These are phyloP conservation scores for Gnathonemus echidnorhynchus DNA, from an alignment of 2,113 vertebrate species.

Conservation along the genomic window DNA sequence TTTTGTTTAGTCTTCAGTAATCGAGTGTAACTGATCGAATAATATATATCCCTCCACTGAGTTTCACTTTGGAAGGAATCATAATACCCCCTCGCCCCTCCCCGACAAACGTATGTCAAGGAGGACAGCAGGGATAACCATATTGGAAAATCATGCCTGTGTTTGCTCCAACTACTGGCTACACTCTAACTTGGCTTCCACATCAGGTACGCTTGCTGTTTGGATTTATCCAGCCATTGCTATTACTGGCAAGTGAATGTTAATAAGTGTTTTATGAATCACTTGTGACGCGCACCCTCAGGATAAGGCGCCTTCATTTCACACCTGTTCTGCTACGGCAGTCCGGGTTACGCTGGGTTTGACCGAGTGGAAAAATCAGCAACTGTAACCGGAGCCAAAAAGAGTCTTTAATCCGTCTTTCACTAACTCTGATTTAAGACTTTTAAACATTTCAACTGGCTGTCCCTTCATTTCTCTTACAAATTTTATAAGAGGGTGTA, in stretches of 20 bases:
- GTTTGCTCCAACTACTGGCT: background rate
- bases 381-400: background rate
- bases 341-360: background rate
- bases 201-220: background rate
- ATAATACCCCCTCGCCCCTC: background rate
- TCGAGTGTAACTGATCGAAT: background rate
- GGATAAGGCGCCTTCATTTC: background rate
- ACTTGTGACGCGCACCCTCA: background rate
- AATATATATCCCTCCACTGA: background rate
- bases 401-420: background rate
- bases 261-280: conserved; percentile 2
- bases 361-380: background rate
- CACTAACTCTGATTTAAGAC: background rate
- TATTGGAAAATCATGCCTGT: conserved; percentile 15
- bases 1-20: background rate
- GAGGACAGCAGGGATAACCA: background rate
- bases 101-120: background rate
- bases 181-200: background rate
- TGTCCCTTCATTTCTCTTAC: background rate
- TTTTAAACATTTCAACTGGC: background rate
- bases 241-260: background rate
- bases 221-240: background rate
- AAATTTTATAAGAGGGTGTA: background rate
- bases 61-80: background rate
- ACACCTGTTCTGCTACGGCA: background rate